A percentile compares a stretch with the other conserved stretches of the same genome.
phyloP scores from a whole-genome alignment of 2,113 vertebrate species.

The Mola mola region DNA sequence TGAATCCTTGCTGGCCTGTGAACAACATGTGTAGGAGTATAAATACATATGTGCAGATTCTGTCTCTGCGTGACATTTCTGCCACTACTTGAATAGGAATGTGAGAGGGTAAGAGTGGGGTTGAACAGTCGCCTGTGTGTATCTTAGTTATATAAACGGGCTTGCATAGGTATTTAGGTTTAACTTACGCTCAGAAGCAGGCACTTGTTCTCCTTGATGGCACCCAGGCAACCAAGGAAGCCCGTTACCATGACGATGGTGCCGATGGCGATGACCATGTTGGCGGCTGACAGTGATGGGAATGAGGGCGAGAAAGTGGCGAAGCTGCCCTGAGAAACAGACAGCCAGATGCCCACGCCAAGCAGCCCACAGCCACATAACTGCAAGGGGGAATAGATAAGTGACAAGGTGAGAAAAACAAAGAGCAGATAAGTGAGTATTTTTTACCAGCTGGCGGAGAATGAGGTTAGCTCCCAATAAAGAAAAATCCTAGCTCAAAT shows the following conservation, averaged over 20 bases:
- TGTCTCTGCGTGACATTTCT: conserved; percentile 5
- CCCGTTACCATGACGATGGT: conserved; percentile 97
- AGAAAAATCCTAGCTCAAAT: conserved; percentile 4
- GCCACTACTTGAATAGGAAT: conserved; percentile 16
- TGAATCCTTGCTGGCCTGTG: conserved; percentile 12
- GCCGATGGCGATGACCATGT: conserved; percentile 94
- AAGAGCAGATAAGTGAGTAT: background rate
- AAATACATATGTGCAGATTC: background rate
- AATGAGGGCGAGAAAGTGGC: conserved; percentile 99
- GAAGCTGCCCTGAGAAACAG: conserved; percentile 98
- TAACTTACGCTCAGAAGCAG: conserved; percentile 96
- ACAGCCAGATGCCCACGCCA: conserved; percentile 98
- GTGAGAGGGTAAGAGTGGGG: background rate
- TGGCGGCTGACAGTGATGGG: conserved; percentile 95
- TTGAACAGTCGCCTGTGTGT: background rate
- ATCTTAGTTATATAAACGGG: background rate
- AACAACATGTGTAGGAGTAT: conserved; percentile 19
- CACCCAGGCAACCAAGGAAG: conserved; percentile 96
- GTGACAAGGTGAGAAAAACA: conserved; percentile 49
- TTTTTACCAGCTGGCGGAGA: background rate
- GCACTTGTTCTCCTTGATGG: conserved; percentile 99
- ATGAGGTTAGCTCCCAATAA: background rate
- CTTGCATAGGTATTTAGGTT: conserved; percentile 12
- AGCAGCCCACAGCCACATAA: conserved; percentile 97
- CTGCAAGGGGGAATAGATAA: conserved; percentile 79